Evolutionary conservation across 2,113 vertebrate species (phyloP), one percentile per base, ranked within the genome.

Genomic region (Felis chaus): DNA sequence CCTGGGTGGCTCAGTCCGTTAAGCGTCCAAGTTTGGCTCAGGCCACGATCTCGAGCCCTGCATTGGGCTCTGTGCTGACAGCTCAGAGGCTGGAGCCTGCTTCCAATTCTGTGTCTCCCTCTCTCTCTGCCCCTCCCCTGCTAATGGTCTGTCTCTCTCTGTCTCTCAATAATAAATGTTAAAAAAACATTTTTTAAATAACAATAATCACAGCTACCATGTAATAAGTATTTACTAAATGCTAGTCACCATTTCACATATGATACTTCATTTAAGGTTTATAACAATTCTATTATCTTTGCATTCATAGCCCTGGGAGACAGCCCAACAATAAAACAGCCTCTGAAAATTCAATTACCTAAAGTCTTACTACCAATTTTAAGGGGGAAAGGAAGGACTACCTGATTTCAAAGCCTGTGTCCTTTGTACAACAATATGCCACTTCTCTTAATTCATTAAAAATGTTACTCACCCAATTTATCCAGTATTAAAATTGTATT

Each of bases 381-480:
- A 74, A 85, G n/a, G 14, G 10, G 18, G 12, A 48, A 79, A n/a
- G 27, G 23, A 83, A 93, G 11, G 33, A 39, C 27, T 31, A 39
- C 50, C 45, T 83, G 69, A 83, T 87, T 93, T 95, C 25, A 93
- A 92, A 92, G 23, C 9, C 31, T 81, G 45, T 83, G 33, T 15
- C 39, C 41, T 95, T 89, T 81, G 29, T 84, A 57, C 10, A 83
- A 84, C 23, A 78, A 16, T 82, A 33, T 55, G 13, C 2, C 78
- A 97, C 29, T 57, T 80, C 63, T 83, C 73, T 63, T 89, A 68
- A 74, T 31, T 81, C 88, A 95, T 53, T 57, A 94, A 89, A 84
- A 91, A 82, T 4, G 33, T 91, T 73, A 85, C 39, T 53, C 84
- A 79, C 18, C 68, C 45, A 92, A 50, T 63, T n/a, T 78, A 55